phyloP scores from a whole-genome alignment of 2,888 invertebrate genomes.

The Ceriagrion tenellum region DNA sequence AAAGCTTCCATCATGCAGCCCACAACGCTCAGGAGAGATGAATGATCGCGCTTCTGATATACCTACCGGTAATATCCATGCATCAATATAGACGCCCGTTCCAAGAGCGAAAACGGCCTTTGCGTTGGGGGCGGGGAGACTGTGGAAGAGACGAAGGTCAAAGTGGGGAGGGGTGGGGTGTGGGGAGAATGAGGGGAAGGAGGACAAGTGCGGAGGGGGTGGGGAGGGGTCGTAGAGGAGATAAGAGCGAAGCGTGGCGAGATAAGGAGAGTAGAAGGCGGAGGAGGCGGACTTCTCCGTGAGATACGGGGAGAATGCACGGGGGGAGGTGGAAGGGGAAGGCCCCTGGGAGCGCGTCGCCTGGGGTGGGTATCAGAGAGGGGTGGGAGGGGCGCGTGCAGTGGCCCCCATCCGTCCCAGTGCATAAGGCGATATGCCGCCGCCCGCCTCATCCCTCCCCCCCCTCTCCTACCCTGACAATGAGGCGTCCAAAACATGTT shows the following conservation, averaged over 20 bases:
- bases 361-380: no score
- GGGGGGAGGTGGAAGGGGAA: no score
- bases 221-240: not conserved
- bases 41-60: no score
- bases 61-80: no score
- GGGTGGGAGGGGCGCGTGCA: not conserved
- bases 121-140: not conserved
- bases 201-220: not conserved
- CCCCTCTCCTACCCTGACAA: not conserved
- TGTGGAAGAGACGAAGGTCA: not conserved
- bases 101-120: no score
- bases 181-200: not conserved
- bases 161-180: not conserved
- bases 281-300: not conserved
- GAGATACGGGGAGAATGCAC: not conserved
- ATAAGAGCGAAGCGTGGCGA: not conserved
- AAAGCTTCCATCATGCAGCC: no score
- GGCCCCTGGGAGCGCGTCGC: not conserved
- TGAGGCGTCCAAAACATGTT: not conserved
- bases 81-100: no score
- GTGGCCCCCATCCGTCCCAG: not conserved
- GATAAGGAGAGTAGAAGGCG: not conserved
- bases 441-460: not conserved
- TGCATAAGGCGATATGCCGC: not conserved
- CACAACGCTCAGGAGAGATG: no score